Evolutionary conservation across 2,797 vertebrate genomes (phyloP).

Genomic region (Karalla daura): DNA sequence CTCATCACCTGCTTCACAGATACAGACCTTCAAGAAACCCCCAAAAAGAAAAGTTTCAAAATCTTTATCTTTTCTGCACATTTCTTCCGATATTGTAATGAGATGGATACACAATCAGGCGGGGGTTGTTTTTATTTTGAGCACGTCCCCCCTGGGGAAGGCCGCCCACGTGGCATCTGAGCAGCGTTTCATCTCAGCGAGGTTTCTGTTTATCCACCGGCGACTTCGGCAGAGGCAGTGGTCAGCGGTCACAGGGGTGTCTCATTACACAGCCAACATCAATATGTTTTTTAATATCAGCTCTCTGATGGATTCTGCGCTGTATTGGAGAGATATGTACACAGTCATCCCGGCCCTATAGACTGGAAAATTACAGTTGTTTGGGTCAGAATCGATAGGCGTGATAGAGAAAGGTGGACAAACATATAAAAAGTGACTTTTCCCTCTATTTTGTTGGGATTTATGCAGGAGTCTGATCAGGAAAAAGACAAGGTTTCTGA

Average conservation of each 20-base stretch:
- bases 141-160: not conserved
- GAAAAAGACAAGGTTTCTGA: not conserved
- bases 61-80: constrained; percentile 38
- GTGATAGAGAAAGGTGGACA: constrained; percentile 16
- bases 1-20: constrained; percentile 57
- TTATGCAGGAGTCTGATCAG: not conserved
- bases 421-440: not conserved
- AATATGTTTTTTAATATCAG: constrained; percentile 36
- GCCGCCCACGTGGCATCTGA: constrained; percentile 18
- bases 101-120: not conserved
- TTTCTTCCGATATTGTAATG: constrained; percentile 33
- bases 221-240: not conserved
- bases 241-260: constrained; percentile 31
- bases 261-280: constrained; percentile 29
- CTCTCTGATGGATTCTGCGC: constrained; percentile 30
- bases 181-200: constrained; percentile 26
- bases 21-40: constrained; percentile 44
- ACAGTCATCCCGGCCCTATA: not conserved
- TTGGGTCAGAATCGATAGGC: constrained; percentile 23
- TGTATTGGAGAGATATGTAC: constrained; percentile 8
- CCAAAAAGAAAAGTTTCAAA: constrained; percentile 23
- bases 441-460: not conserved
- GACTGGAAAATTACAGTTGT: constrained; percentile 5
- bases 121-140: constrained; percentile 37
- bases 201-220: constrained; percentile 16